Evolutionary conservation across 2,797 vertebrate species (phyloP), one percentile per base, ranked within the genome.

Genomic region (Novumbra hubbsi): DNA sequence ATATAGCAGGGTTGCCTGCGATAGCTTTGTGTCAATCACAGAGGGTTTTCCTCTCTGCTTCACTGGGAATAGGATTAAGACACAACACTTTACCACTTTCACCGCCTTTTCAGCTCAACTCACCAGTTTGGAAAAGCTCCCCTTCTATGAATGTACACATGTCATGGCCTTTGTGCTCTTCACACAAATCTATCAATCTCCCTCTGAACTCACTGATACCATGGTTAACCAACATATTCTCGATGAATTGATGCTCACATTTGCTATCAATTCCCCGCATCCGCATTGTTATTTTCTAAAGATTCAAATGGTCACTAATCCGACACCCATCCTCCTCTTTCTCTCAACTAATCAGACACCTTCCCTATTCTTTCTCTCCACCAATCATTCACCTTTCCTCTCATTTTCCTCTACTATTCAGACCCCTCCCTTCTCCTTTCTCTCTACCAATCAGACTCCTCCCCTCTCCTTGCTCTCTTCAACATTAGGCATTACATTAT

Each of bases 11-110:
- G 34, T 12, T 50, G 55, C 76, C 76, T 79, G 83, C 75, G 86
- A 89, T 77, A 81, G 84, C 70, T 76, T 60, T 79, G 72, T 83
- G 86, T 85, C 87, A 86, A 81, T 89, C 87, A 88, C 74, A 72
- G 79, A n/a, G 85, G 85, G 87, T 91, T 90, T 90, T 87, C 87
- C 87, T 79, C 83, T 87, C 74, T 75, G 80, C 84, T 88, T 88
- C 87, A 76, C 81, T 83, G 83, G 78, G 73, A 90, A 88, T 78
- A 83, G 88, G 93, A 92, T 92, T 91, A 91, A 87, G 86, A 91
- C 81, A 76, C 70, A 88, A 86, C 86, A 86, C 87, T 90, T 87
- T 85, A 83, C 76, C 76, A 85, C 86, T 88, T 89, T 89, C 88
- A 63, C 71, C 45, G 73, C 50, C 73, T 21, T 71, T 72, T 71